Base-by-base conservation (phyloP, 1,140 invertebrate genomes). In the Eufriesea mexicana region DNA sequence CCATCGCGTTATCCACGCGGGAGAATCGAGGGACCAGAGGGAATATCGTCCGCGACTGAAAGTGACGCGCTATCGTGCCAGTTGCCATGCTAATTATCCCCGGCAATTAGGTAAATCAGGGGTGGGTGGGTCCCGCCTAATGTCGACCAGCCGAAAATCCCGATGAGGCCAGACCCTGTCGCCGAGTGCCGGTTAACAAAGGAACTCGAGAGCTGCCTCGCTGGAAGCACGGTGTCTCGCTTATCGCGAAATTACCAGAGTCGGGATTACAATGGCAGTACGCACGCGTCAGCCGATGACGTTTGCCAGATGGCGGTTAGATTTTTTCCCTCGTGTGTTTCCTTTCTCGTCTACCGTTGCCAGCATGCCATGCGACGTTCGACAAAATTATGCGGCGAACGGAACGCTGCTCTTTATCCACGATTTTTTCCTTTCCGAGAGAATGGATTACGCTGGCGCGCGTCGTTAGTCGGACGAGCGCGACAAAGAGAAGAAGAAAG, bases 21-120 rank as follows among this genome's bases (percentile, higher is more conserved):
- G 28, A 64, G 76, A 67, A 77, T n/a, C 49, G 61, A 64, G n/a
- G 28, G 55, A 66, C 59, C 61, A 66, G 28, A 25, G 49, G 12
- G 70, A 55, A 64, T 66, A 64, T n/a, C 62, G 68, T 54, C 45
- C 16, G 59, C 79, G 62, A 70, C 85, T 88, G 90, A 86, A 87
- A 90, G 90, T 90, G 89, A 91, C 87, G 85, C 79, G 91, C 85
- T 86, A 90, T 89, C 84, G 84, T 68, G 20, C 85, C 80, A 84
- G 87, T 90, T 90, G 80, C 88, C 84, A 74, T 84, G 89, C 88
- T 91, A 92, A 92, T 91, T 90, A 92, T 68, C 86, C 86, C 75
- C 87, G 87, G 77, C 90, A 91, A 91, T 91, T 92, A 92, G 87
- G 86, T 85, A 88, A 91, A 91, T 87, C 77, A 77, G 70, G 54